Base-by-base conservation (phyloP, 2,888 invertebrate species). In the Tinea semifulvella region DNA sequence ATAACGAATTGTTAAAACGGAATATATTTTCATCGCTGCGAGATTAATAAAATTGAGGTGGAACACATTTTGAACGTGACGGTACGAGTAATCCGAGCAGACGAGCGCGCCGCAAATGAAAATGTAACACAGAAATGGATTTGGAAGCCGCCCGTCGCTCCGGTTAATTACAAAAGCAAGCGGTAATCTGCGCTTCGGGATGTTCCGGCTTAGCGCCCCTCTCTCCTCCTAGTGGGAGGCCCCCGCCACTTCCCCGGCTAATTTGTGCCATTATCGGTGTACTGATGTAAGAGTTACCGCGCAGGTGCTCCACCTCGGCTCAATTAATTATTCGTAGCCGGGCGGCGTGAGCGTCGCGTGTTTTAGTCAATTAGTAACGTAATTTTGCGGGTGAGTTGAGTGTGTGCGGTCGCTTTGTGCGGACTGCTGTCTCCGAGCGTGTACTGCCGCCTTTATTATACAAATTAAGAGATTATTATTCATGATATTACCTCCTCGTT, bases 131-230 rank as follows among this genome's bases (percentile, higher is more conserved):
- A 75, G 80, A 80, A 80, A 80, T 79, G 80, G 80, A 79, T 80
- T 80, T 75, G 77, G 79, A 77, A 75, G 77, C 79, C 42, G 75
- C 76, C 76, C 76, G 79, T 76, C 76, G 79, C 79, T 75, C 73
- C 77, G 77, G 80, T 80, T 80, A 80, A 80, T 80, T 80, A 80
- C 80, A 79, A 80, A 79, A 80, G 80, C 80, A 80, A 80, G 79
- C 80, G 79, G 80, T 79, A 79, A 79, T 79, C 80, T 79, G 79
- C 80, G 77, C 80, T 72, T 74, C 68, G 79, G 79, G 79, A 79
- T 79, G 79, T 79, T 77, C 79, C 77, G 77, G 79, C 77, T 77
- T 79, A 77, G 73, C 76, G 73, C 71, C 71, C 76, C 75, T 61
- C 51, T 59, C 56, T 52, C 44, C 45, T 25, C 48, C 48, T 46